Percentiles rank a stretch among this genome's conserved stretches.
phyloP scores from a whole-genome alignment of 2,888 invertebrate genomes.

The Dynastes hyllus region DNA sequence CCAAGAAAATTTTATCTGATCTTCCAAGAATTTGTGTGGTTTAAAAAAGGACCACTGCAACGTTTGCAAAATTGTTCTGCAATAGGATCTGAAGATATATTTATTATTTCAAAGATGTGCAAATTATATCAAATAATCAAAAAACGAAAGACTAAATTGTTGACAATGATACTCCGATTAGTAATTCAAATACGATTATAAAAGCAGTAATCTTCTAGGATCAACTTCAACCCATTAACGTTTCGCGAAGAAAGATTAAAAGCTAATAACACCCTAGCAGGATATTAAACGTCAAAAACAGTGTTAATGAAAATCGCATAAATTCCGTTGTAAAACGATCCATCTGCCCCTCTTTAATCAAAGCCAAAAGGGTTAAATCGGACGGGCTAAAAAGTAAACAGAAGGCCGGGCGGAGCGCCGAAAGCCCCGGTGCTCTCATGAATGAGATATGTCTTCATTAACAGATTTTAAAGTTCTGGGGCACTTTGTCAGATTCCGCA shows the following conservation, averaged over 20 bases:
- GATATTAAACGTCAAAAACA: constrained; percentile 27
- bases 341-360: constrained; percentile 40
- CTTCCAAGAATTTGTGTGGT: no score
- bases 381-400: constrained; percentile 17
- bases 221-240: no score
- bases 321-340: constrained; percentile 43
- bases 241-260: neutral
- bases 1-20: no score
- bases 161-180: no score
- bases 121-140: no score
- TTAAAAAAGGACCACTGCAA: no score
- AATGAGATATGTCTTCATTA: constrained; percentile 54
- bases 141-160: no score
- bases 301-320: constrained; percentile 41
- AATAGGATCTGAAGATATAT: no score
- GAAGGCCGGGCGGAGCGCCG: constrained; percentile 22
- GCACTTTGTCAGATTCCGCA: constrained; percentile 62
- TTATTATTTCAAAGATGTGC: no score
- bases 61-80: no score
- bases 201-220: no score
- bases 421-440: constrained; percentile 30
- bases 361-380: constrained; percentile 42
- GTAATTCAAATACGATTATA: no score
- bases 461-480: constrained; percentile 62
- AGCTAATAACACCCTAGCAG: constrained; percentile 2